Evolutionary conservation across 1,140 invertebrate species (phyloP).

Genomic region (Helicorthomorpha holstii): DNA sequence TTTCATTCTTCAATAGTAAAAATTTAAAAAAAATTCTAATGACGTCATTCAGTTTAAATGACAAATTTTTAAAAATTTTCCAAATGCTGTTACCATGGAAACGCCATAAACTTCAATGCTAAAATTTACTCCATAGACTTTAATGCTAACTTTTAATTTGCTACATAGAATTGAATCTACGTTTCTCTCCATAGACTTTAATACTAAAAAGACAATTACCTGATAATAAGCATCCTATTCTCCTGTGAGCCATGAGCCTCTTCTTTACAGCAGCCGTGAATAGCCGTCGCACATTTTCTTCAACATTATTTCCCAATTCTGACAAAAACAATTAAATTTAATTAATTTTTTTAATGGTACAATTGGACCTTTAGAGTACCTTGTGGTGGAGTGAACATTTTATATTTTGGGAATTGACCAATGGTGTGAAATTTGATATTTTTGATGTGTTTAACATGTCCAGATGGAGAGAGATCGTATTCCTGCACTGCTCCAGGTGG

Average conservation of each 20-base stretch:
- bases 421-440: constrained; percentile 10
- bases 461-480: constrained; percentile 9
- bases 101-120: no score
- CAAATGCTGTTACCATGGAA: no score
- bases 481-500: constrained; percentile 11
- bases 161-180: no score
- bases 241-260: constrained; percentile 24
- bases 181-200: no score
- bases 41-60: no score
- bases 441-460: constrained; percentile 4
- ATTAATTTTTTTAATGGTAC: no score
- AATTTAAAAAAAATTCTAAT: no score
- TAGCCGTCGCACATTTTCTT: constrained; percentile 19
- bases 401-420: constrained; percentile 11
- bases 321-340: background rate
- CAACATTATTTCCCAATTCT: constrained; percentile 5
- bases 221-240: constrained; percentile 28
- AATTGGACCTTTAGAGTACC: no score
- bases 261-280: constrained; percentile 24
- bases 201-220: constrained; percentile 34
- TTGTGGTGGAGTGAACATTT: constrained; percentile 3
- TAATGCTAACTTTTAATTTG: no score
- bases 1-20: no score
- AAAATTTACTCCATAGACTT: no score
- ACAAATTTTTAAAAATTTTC: no score